A percentile compares a stretch with the other conserved stretches of the same genome.
These are phyloP conservation scores for silkworm (Bombyx mori) DNA, from an alignment of 1,140 invertebrate genomes.

Conservation along the genomic window ASM3026992v2 NC_085116.1:15621001-15621500, in stretches of 20 bases:
- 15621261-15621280: conserved; percentile 72
- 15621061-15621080: conserved; percentile 54
- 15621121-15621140: conserved; percentile 63
- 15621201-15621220: conserved; percentile 69
- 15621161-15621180: conserved; percentile 78
- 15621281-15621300: conserved; percentile 79
- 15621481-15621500: too few relatives aligned
- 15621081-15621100: conserved; percentile 43
- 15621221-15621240: conserved; percentile 66
- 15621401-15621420: too few relatives aligned
- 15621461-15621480: too few relatives aligned
- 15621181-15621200: conserved; percentile 74
- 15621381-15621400: too few relatives aligned
- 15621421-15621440: too few relatives aligned
- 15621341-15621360: conserved; percentile 13
- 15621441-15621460: too few relatives aligned
- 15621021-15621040: conserved; percentile 74
- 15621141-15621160: conserved; percentile 72
- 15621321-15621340: conserved; percentile 67
- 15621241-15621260: conserved; percentile 61
- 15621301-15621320: conserved; percentile 70
- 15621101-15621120: conserved; percentile 51
- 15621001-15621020: conserved; percentile 68
- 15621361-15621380: too few relatives aligned
- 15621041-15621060: conserved; percentile 70